Evolutionary conservation across 2,888 invertebrate genomes (phyloP).

Genomic region (Griposia aprilina): DNA sequence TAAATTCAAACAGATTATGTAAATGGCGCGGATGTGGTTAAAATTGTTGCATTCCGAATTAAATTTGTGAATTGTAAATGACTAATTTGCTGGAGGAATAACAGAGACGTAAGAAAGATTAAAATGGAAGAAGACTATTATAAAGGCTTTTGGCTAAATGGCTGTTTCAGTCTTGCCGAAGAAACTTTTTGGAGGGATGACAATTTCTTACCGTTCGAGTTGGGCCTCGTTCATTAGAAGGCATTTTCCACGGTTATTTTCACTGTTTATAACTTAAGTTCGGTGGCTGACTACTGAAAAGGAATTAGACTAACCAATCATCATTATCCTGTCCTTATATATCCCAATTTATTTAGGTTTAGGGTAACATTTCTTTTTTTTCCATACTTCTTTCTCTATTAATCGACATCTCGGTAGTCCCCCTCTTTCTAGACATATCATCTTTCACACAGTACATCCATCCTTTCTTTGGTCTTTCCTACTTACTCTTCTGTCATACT

Average conservation of each 20-base stretch:
- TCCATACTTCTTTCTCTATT: not conserved
- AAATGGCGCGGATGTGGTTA: constrained; percentile 55
- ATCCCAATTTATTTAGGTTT: not conserved
- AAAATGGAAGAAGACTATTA: constrained; percentile 28
- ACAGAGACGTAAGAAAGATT: constrained; percentile 25
- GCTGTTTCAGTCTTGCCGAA: constrained; percentile 12
- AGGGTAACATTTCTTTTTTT: not conserved
- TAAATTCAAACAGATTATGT: constrained; percentile 67
- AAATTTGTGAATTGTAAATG: constrained; percentile 59
- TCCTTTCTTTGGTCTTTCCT: not conserved
- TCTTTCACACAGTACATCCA: not conserved
- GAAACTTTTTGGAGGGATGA: constrained; percentile 44
- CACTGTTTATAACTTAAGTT: not conserved
- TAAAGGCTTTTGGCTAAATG: constrained; percentile 25
- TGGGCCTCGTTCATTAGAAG: constrained; percentile 4
- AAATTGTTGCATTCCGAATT: constrained; percentile 64
- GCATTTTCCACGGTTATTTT: not conserved
- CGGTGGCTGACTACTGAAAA: not conserved
- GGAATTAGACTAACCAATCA: not conserved
- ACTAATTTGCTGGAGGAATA: constrained; percentile 34
- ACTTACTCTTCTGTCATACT: not conserved
- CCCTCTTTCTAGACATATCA: not conserved
- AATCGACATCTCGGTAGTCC: not conserved
- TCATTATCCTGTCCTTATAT: not conserved
- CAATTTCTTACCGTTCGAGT: constrained; percentile 20